Percentiles rank a stretch among this genome's conserved stretches.
phyloP scores from a whole-genome alignment of 1,140 invertebrate genomes.

The Drosophila ananassae region DNA sequence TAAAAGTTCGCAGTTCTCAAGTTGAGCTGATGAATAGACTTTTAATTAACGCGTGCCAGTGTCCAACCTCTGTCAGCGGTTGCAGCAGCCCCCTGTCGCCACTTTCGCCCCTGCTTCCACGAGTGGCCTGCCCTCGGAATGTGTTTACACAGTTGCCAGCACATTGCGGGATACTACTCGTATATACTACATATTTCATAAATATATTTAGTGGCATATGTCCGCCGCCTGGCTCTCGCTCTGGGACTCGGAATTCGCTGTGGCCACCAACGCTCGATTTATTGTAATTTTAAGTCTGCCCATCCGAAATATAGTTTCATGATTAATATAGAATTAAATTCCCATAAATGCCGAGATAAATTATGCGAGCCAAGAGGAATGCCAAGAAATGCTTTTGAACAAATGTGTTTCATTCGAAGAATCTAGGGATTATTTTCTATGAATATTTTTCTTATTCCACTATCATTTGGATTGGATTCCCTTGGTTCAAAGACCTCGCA shows the following conservation, averaged over 20 bases:
- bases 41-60: slow-evolving; percentile 47
- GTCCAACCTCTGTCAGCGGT: slow-evolving; percentile 29
- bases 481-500: slow-evolving; percentile 30
- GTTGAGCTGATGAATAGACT: slow-evolving; percentile 41
- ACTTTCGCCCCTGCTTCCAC: background rate
- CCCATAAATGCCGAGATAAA: slow-evolving; percentile 27
- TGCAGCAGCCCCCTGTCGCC: background rate
- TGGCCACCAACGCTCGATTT: slow-evolving; percentile 25
- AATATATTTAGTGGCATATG: slow-evolving; percentile 24
- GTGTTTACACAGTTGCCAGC: slow-evolving; percentile 45
- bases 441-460: background rate
- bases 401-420: slow-evolving; percentile 2
- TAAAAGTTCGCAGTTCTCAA: slow-evolving; percentile 12
- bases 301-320: slow-evolving; percentile 43
- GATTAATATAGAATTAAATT: slow-evolving; percentile 49
- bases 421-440: background rate
- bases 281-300: slow-evolving; percentile 25
- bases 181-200: slow-evolving; percentile 10
- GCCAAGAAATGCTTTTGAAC: background rate
- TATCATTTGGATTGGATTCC: slow-evolving; percentile 11
- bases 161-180: slow-evolving; percentile 17
- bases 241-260: slow-evolving; percentile 24
- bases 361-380: slow-evolving; percentile 20
- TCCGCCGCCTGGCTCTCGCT: background rate
- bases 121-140: slow-evolving; percentile 15